Conservation (phyloP, 2,797 vertebrate species). For the Sebastes oblongus region DNA sequence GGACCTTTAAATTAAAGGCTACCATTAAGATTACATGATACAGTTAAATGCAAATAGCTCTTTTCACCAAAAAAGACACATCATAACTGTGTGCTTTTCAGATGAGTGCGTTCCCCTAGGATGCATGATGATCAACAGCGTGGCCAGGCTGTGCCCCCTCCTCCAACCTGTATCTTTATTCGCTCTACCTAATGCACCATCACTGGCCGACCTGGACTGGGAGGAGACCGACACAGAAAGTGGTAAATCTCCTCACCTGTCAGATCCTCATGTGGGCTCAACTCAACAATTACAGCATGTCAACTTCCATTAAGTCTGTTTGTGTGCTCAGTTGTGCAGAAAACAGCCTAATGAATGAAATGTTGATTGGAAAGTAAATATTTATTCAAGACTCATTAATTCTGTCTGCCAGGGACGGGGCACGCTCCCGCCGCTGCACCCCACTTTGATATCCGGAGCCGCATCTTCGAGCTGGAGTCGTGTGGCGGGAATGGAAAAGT, state of each 20-base stretch:
- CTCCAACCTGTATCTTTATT: slow-evolving; percentile 86
- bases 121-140: slow-evolving; percentile 90
- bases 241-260: slow-evolving; percentile 50
- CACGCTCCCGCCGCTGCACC: slow-evolving; percentile 79
- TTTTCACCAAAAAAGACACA: neutral
- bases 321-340: slow-evolving; percentile 43
- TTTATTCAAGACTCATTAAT: slow-evolving; percentile 39
- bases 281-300: slow-evolving; percentile 42
- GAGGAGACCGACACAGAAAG: slow-evolving; percentile 82
- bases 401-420: slow-evolving; percentile 67
- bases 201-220: slow-evolving; percentile 91
- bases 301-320: slow-evolving; percentile 34
- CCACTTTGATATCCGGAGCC: slow-evolving; percentile 90
- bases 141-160: slow-evolving; percentile 86
- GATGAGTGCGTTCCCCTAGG: slow-evolving; percentile 90
- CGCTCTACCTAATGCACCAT: slow-evolving; percentile 89
- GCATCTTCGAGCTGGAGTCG: slow-evolving; percentile 93
- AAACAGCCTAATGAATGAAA: slow-evolving; percentile 47
- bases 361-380: slow-evolving; percentile 47
- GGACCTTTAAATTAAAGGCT: neutral
- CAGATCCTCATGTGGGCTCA: slow-evolving; percentile 11
- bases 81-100: slow-evolving; percentile 61
- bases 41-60: neutral
- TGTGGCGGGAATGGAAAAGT: slow-evolving; percentile 94
- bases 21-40: neutral